Evolutionary conservation across 2,113 vertebrate genomes (phyloP).

Genomic region (Rallus limicola): DNA sequence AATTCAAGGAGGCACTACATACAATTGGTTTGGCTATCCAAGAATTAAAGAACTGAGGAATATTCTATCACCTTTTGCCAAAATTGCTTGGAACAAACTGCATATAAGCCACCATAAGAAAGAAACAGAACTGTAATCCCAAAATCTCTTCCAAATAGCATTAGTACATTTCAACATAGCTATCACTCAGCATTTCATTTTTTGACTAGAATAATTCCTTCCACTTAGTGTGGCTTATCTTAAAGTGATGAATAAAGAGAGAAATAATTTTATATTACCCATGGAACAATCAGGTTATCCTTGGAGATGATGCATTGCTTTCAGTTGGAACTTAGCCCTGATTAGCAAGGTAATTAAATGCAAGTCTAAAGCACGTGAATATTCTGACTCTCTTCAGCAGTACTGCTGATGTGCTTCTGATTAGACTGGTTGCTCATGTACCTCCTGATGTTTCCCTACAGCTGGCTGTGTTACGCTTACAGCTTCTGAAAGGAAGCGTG

Average conservation of each 20-base stretch:
- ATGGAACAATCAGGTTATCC: background rate
- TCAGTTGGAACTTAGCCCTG: background rate
- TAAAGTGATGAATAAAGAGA: background rate
- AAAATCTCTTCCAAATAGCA: slow-evolving; percentile 40
- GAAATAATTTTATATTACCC: background rate
- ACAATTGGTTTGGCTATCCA: background rate
- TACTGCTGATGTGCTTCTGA: background rate
- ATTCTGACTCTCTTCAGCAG: background rate
- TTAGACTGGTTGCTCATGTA: background rate
- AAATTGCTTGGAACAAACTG: slow-evolving; percentile 15
- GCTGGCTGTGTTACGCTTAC: background rate
- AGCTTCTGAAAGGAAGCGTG: background rate
- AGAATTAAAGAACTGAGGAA: slow-evolving; percentile 1
- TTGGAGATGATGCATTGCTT: background rate
- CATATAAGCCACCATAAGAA: background rate
- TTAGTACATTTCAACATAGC: slow-evolving; percentile 43
- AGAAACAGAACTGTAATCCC: slow-evolving; percentile 15
- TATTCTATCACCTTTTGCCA: slow-evolving; percentile 25
- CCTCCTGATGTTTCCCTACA: background rate
- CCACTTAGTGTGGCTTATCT: background rate
- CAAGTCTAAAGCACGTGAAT: background rate
- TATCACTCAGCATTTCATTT: slow-evolving; percentile 47
- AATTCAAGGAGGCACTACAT: slow-evolving; percentile 7
- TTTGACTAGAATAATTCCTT: slow-evolving; percentile 13
- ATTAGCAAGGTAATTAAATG: background rate